phyloP scores from a whole-genome alignment of 2,888 invertebrate genomes.

The Zootermopsis nevadensis region DNA sequence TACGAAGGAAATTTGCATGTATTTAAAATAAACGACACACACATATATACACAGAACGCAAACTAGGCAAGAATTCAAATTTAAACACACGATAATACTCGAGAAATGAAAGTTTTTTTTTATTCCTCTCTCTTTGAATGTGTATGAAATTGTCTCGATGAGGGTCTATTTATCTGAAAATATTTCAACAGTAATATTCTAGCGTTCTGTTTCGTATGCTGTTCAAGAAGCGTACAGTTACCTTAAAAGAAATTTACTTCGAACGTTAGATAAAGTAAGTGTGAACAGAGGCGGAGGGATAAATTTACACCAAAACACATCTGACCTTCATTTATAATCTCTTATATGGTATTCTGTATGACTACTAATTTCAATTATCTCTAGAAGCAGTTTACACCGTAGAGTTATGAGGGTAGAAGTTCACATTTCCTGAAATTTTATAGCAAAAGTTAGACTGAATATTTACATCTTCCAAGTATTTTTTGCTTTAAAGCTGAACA shows the following conservation, averaged over 20 bases:
- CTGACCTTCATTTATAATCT: background rate
- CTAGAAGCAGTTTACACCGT: no score
- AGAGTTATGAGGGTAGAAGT: no score
- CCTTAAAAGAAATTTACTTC: background rate
- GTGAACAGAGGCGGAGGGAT: background rate
- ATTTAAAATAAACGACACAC: constrained; percentile 25
- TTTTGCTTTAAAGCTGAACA: no score
- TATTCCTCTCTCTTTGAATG: background rate
- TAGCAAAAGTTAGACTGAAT: no score
- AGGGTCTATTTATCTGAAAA: constrained; percentile 15
- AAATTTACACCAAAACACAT: background rate
- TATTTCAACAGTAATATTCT: background rate
- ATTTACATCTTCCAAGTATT: no score
- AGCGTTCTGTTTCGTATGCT: background rate
- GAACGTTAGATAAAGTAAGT: background rate
- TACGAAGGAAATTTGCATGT: constrained; percentile 11
- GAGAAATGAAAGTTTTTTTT: background rate
- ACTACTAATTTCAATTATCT: no score
- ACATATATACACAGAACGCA: background rate
- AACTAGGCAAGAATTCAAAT: constrained; percentile 16
- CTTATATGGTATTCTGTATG: background rate
- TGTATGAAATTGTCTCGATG: constrained; percentile 15
- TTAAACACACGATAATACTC: constrained; percentile 25
- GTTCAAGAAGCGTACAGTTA: background rate
- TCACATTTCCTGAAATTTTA: no score